Conservation (phyloP, 2,797 vertebrate genomes). For the Mallotus villosus region DNA sequence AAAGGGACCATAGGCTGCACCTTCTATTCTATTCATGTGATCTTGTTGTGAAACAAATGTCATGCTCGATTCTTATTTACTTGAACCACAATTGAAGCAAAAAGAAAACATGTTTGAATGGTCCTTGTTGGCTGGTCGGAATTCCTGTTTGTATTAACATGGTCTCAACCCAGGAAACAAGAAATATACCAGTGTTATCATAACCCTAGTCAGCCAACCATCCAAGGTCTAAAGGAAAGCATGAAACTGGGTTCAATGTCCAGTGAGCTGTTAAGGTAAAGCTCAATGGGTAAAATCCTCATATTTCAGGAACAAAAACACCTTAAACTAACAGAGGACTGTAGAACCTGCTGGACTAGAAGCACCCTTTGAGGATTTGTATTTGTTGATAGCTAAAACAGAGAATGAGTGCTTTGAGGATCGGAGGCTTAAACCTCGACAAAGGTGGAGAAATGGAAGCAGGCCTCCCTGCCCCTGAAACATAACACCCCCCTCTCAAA, state of each 20-base stretch:
- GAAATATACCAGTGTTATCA: background rate
- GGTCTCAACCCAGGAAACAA: no score
- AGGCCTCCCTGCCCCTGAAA: constrained; percentile 35
- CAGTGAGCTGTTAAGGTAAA: background rate
- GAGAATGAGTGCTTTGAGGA: background rate
- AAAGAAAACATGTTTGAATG: background rate
- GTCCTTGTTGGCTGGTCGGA: no score
- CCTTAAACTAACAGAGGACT: background rate
- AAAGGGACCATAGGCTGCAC: background rate
- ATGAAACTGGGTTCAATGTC: no score
- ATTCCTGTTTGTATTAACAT: background rate
- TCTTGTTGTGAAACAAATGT: background rate
- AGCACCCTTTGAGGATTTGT: background rate
- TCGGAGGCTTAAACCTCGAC: background rate
- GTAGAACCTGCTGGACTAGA: background rate
- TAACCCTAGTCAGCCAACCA: background rate
- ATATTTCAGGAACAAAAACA: background rate
- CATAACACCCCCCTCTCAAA: constrained; percentile 53
- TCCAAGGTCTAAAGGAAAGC: background rate
- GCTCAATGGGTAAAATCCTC: background rate
- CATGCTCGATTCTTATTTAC: background rate
- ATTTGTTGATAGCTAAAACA: background rate
- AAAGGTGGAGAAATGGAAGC: background rate
- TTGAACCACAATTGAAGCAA: constrained; percentile 9
- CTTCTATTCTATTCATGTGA: background rate